Conservation (phyloP, 2,797 vertebrate genomes). For the Acrossocheilus fasciatus region DNA sequence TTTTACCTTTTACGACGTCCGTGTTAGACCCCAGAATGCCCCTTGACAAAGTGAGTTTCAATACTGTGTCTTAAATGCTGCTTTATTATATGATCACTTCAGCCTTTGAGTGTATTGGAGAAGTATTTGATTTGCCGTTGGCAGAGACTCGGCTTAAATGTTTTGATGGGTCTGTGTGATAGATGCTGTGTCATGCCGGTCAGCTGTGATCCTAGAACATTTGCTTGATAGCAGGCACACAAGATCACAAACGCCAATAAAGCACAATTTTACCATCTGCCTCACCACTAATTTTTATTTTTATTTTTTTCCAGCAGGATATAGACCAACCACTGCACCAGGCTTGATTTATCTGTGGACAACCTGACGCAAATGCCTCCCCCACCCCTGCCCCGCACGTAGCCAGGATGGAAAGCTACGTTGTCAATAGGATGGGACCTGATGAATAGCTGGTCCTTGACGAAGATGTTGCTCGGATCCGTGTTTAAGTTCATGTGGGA, state of each 20-base stretch:
- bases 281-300: slow-evolving; percentile 69
- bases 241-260: slow-evolving; percentile 58
- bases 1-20: not conserved
- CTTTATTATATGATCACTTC: slow-evolving; percentile 13
- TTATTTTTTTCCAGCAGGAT: slow-evolving; percentile 86
- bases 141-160: slow-evolving; percentile 35
- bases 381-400: slow-evolving; percentile 62
- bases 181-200: slow-evolving; percentile 51
- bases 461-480: slow-evolving; percentile 78
- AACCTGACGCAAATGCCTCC: slow-evolving; percentile 78
- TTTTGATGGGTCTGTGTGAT: slow-evolving; percentile 45
- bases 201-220: slow-evolving; percentile 58
- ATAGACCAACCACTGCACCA: slow-evolving; percentile 79
- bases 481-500: slow-evolving; percentile 81
- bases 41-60: not conserved
- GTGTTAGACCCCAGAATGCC: not conserved
- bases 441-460: slow-evolving; percentile 78
- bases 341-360: slow-evolving; percentile 82
- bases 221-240: slow-evolving; percentile 48
- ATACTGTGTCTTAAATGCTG: not conserved
- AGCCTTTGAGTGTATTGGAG: not conserved
- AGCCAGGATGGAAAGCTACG: slow-evolving; percentile 82
- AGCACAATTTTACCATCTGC: slow-evolving; percentile 41
- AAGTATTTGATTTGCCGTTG: slow-evolving; percentile 20
- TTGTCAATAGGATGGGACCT: slow-evolving; percentile 79